Conservation (phyloP, 2,113 vertebrate species). For the Mormyrus iriodes region DNA sequence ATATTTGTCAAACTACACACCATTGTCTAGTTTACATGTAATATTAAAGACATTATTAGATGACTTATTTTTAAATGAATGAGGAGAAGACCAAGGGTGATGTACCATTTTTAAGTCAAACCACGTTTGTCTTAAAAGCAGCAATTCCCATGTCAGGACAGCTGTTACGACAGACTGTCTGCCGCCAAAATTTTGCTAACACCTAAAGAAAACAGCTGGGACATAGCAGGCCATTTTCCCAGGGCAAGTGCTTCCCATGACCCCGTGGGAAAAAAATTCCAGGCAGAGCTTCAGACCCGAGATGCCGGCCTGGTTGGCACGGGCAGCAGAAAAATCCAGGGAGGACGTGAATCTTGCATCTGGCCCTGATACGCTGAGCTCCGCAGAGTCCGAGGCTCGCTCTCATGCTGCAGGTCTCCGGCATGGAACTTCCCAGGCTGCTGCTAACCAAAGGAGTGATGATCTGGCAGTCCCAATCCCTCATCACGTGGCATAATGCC, state of each 20-base stretch:
- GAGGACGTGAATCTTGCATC: neutral
- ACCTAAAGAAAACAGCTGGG: constrained; percentile 2
- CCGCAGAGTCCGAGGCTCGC: neutral
- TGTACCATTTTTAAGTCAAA: neutral
- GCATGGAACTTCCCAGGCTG: neutral
- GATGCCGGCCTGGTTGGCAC: neutral
- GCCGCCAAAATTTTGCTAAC: neutral
- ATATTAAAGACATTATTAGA: neutral
- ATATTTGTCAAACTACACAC: neutral
- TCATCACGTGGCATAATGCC: neutral
- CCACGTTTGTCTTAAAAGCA: neutral
- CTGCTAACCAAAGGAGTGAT: neutral
- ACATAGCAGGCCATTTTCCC: neutral
- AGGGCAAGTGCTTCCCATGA: neutral
- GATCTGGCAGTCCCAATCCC: neutral
- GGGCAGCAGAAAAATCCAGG: neutral
- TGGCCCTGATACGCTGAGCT: neutral
- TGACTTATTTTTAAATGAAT: neutral
- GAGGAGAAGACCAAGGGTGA: neutral
- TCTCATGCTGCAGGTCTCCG: neutral
- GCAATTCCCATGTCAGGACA: neutral
- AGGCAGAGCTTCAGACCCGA: neutral
- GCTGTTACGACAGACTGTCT: neutral
- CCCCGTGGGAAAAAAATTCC: constrained; percentile 5
- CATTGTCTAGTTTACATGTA: neutral